Percentiles rank a stretch among this genome's conserved stretches.
These are phyloP conservation scores for Agrotis exclamationis DNA, from an alignment of 2,888 invertebrate genomes.

Conservation along the genomic window DNA sequence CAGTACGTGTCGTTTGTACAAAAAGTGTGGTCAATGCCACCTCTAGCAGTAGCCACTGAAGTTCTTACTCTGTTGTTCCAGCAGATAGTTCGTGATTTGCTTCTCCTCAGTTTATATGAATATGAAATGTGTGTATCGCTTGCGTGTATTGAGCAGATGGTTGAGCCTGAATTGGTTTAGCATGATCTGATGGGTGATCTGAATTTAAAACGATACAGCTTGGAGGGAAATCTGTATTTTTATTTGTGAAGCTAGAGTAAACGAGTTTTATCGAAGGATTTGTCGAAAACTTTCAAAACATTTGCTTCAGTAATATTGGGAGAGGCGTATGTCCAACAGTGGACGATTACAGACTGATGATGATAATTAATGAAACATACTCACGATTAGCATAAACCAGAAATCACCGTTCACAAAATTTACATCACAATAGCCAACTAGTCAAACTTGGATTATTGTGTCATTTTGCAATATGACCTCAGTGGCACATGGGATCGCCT, in stretches of 20 bases:
- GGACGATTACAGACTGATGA: no score
- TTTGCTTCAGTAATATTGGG: no score
- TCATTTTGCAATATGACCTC: no score
- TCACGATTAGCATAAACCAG: no score
- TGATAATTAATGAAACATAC: no score
- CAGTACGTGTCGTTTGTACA: no score
- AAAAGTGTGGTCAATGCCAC: background rate
- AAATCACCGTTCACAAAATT: no score
- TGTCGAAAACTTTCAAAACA: no score
- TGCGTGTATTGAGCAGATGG: conserved; percentile 36
- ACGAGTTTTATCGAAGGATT: background rate
- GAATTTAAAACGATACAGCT: conserved; percentile 40
- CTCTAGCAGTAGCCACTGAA: background rate
- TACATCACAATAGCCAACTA: no score
- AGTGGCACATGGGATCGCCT: no score
- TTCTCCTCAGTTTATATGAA: conserved; percentile 52
- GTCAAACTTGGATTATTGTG: no score
- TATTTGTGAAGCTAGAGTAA: conserved; percentile 2
- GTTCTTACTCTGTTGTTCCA: background rate
- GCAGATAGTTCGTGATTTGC: conserved; percentile 47
- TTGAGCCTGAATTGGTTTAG: conserved; percentile 44
- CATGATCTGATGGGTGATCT: conserved; percentile 35
- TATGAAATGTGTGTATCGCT: conserved; percentile 55
- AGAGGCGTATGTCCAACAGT: no score
- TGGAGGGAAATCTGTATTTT: background rate